Conservation (phyloP, 1,140 invertebrate genomes). For the Drosophila nasuta region DNA sequence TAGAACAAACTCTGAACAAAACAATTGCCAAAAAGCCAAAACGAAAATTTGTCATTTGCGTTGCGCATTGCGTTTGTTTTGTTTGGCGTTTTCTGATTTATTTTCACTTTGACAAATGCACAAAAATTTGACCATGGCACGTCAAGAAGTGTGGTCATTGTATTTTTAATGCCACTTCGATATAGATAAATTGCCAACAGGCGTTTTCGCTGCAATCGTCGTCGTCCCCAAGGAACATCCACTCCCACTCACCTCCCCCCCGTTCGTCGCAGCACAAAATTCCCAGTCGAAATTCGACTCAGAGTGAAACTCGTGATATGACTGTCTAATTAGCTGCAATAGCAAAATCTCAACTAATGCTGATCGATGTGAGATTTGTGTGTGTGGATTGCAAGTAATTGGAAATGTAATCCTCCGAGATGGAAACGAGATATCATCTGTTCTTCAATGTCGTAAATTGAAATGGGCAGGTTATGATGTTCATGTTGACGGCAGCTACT, state of each 20-base stretch:
- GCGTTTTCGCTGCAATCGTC: slow-evolving; percentile 21
- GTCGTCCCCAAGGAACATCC: slow-evolving; percentile 1
- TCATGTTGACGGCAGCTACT: neutral
- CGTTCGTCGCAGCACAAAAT: neutral
- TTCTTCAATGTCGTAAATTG: neutral
- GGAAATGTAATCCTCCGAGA: slow-evolving; percentile 5
- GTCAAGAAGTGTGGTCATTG: slow-evolving; percentile 80
- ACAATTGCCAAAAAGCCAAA: slow-evolving; percentile 52
- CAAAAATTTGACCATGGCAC: slow-evolving; percentile 82
- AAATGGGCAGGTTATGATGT: neutral
- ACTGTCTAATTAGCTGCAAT: slow-evolving; percentile 57
- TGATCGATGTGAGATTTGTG: slow-evolving; percentile 23
- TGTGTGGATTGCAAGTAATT: slow-evolving; percentile 16
- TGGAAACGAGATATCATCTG: neutral
- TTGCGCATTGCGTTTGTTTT: slow-evolving; percentile 54
- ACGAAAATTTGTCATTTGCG: slow-evolving; percentile 67
- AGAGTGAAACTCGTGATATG: slow-evolving; percentile 38
- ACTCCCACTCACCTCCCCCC: neutral
- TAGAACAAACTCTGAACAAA: slow-evolving; percentile 11
- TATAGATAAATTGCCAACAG: slow-evolving; percentile 75
- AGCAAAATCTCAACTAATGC: slow-evolving; percentile 22
- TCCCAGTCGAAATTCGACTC: slow-evolving; percentile 1
- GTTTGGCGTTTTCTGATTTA: slow-evolving; percentile 72
- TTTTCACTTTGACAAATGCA: slow-evolving; percentile 81
- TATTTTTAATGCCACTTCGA: slow-evolving; percentile 76